phyloP scores from a whole-genome alignment of 1,140 invertebrate genomes.

The Drosophila sulfurigaster region DNA sequence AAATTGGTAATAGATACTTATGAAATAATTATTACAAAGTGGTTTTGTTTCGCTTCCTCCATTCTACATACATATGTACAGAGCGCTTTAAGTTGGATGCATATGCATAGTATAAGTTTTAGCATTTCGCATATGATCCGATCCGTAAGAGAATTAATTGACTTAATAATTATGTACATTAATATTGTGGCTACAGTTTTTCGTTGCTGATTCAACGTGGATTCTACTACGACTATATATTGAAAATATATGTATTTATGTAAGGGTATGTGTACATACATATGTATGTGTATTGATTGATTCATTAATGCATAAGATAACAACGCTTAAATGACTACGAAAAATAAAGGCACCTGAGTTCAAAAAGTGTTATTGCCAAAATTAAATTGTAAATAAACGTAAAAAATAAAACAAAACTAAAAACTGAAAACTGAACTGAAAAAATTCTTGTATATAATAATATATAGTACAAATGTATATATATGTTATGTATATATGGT shows the following conservation, averaged over 20 bases:
- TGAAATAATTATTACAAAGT: conserved; percentile 12
- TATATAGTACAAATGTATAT: conserved; percentile 51
- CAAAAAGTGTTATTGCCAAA: conserved; percentile 78
- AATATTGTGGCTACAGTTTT: conserved; percentile 20
- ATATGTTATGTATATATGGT: conserved; percentile 23
- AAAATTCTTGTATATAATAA: conserved; percentile 39
- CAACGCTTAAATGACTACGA: conserved; percentile 80
- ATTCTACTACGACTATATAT: conserved; percentile 16
- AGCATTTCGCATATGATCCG: conserved; percentile 28
- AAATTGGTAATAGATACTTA: conserved; percentile 47
- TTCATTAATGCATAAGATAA: conserved; percentile 80
- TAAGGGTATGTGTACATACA: conserved; percentile 9
- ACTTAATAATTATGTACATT: conserved; percentile 59
- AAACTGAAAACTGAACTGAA: too few species aligned
- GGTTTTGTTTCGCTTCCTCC: conserved; percentile 6
- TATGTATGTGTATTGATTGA: conserved; percentile 31
- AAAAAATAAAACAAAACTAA: conserved; percentile 55
- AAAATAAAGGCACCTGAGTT: conserved; percentile 83
- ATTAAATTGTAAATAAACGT: conserved; percentile 45
- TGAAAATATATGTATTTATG: conserved; percentile 32
- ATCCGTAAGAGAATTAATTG: conserved; percentile 41
- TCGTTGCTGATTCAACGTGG: conserved; percentile 47
- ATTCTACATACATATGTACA: conserved; percentile 32
- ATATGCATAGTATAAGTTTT: conserved; percentile 9
- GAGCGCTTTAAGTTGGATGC: conserved; percentile 41